phyloP scores from a whole-genome alignment of 2,797 vertebrate genomes.

The Centropyge bicolor region DNA sequence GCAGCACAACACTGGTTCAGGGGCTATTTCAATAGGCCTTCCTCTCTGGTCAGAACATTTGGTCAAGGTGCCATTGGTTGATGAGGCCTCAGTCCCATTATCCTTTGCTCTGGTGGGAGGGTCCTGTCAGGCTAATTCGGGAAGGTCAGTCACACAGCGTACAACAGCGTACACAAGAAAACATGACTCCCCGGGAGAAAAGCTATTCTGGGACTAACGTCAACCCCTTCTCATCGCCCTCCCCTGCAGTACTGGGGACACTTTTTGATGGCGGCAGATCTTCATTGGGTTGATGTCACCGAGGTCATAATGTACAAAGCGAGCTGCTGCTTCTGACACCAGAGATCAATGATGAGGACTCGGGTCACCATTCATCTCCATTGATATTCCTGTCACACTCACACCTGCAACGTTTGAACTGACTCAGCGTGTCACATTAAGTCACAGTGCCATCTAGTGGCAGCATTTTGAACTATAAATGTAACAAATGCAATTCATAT shows the following conservation, averaged over 20 bases:
- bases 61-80: constrained; percentile 75
- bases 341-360: constrained; percentile 63
- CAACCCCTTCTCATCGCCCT: not conserved
- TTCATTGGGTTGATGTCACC: constrained; percentile 42
- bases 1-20: constrained; percentile 23
- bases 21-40: constrained; percentile 42
- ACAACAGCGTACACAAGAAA: constrained; percentile 62
- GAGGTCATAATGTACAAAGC: constrained; percentile 50
- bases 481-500: not conserved
- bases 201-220: constrained; percentile 70
- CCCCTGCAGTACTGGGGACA: constrained; percentile 21
- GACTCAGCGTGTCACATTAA: constrained; percentile 8
- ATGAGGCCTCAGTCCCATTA: constrained; percentile 52
- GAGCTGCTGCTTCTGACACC: constrained; percentile 51
- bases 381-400: constrained; percentile 44
- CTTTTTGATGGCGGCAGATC: constrained; percentile 43
- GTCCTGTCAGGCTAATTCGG: constrained; percentile 74
- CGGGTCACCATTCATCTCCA: constrained; percentile 37
- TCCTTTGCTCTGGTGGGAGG: constrained; percentile 55
- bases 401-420: constrained; percentile 26
- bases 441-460: constrained; percentile 69
- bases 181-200: constrained; percentile 69
- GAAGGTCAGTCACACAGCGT: constrained; percentile 73
- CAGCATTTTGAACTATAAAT: not conserved
- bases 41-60: constrained; percentile 63